Conservation (phyloP, 2,113 vertebrate species). For the Atractosteus spatula region DNA sequence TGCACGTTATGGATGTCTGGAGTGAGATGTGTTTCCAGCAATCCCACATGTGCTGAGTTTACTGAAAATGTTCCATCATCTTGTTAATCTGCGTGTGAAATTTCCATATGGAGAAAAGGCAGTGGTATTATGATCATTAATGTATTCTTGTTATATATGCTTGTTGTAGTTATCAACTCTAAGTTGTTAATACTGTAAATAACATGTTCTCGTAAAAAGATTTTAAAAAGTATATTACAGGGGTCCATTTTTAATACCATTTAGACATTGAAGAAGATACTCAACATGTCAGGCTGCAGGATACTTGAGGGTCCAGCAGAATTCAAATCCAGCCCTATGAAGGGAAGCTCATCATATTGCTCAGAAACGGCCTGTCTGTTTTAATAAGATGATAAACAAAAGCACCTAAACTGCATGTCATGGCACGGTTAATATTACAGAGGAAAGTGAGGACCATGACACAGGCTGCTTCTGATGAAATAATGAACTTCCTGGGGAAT, state of each 20-base stretch:
- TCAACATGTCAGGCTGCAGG: no score
- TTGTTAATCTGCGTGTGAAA: constrained; percentile 2
- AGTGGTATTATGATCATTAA: no score
- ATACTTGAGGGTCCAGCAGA: no score
- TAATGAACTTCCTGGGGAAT: constrained; percentile 53
- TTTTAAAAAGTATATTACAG: no score
- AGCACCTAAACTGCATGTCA: constrained; percentile 42
- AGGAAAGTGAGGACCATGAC: constrained; percentile 37
- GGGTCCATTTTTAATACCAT: no score
- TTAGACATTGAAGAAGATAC: no score
- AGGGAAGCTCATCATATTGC: constrained; percentile 50
- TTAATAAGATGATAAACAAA: constrained; percentile 60
- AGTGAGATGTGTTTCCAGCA: constrained; percentile 15
- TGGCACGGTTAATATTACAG: constrained; percentile 35
- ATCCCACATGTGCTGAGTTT: constrained; percentile 8
- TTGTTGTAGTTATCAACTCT: no score
- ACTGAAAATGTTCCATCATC: background rate
- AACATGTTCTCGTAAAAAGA: no score
- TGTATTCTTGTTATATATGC: no score
- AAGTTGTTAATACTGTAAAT: no score
- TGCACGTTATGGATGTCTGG: constrained; percentile 19
- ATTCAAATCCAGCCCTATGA: no score
- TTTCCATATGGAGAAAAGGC: background rate
- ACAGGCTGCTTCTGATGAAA: constrained; percentile 48
- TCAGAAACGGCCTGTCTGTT: constrained; percentile 47